phyloP scores from a whole-genome alignment of 2,888 invertebrate genomes.

The Caenorhabditis sulstoni region DNA sequence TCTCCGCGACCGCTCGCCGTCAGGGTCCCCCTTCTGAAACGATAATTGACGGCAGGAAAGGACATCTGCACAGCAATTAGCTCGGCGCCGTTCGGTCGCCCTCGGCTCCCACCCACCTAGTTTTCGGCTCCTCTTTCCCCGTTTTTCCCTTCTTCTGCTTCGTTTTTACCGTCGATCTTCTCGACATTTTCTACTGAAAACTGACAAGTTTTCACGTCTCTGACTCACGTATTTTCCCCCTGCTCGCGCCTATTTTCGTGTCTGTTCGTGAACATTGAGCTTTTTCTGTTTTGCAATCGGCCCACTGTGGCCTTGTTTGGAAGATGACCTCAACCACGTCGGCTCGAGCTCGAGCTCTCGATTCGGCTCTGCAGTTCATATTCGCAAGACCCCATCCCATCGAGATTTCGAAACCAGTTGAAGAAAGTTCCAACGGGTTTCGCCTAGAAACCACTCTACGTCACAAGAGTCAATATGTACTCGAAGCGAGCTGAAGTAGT shows the following conservation, averaged over 20 bases:
- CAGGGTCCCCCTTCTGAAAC: constrained; percentile 15
- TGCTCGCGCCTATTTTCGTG: constrained; percentile 8
- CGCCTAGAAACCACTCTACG: constrained; percentile 52
- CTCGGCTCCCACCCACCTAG: constrained; percentile 15
- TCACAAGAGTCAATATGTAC: constrained; percentile 57
- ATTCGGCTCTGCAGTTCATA: too few relatives aligned
- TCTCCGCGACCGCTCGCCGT: constrained; percentile 75
- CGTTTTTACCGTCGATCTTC: neutral
- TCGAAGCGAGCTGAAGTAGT: constrained; percentile 1
- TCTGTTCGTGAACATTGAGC: too few relatives aligned
- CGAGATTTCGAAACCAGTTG: constrained; percentile 41
- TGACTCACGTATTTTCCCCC: constrained; percentile 13
- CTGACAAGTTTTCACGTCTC: neutral
- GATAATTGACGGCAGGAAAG: constrained; percentile 34
- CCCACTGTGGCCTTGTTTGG: too few relatives aligned
- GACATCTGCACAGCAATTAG: constrained; percentile 47
- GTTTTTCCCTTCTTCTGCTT: constrained; percentile 3
- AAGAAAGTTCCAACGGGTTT: constrained; percentile 31
- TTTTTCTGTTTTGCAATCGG: too few relatives aligned
- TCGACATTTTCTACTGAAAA: constrained; percentile 7
- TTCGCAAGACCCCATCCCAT: neutral
- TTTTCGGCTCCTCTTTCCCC: constrained; percentile 18
- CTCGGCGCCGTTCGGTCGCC: constrained; percentile 31
- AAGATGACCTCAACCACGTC: too few relatives aligned
- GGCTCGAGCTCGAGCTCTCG: too few relatives aligned